Evolutionary conservation across 2,888 invertebrate genomes (phyloP).

Genomic region (Gortyna flavago): DNA sequence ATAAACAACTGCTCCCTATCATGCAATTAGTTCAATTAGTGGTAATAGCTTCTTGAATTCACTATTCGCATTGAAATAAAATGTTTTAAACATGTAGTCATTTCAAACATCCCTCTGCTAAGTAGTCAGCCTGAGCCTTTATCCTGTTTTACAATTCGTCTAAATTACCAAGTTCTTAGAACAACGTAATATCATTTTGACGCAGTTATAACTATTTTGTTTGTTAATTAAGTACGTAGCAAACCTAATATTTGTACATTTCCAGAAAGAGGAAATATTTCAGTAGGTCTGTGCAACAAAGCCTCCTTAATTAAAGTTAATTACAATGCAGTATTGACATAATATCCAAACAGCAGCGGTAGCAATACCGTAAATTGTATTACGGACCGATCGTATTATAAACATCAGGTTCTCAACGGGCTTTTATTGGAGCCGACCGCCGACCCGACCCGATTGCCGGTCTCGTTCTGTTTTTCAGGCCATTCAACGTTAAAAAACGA

Average conservation of each 20-base stretch:
- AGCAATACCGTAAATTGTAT: conserved; percentile 38
- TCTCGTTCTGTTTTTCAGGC: conserved; percentile 78
- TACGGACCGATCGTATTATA: conserved; percentile 47
- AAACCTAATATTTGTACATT: conserved; percentile 7
- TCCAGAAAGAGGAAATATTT: conserved; percentile 20
- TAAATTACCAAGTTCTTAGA: background rate
- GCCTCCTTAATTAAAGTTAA: conserved; percentile 49
- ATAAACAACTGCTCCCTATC: conserved; percentile 35
- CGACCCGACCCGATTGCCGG: conserved; percentile 70
- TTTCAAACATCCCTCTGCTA: background rate
- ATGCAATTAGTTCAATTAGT: conserved; percentile 37
- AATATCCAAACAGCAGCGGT: conserved; percentile 35
- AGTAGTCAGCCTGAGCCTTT: background rate
- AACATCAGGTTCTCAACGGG: conserved; percentile 46
- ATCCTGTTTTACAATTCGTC: background rate
- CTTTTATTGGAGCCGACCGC: conserved; percentile 62
- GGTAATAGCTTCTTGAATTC: conserved; percentile 13
- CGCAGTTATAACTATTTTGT: background rate
- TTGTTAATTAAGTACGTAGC: conserved; percentile 7
- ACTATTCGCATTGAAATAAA: conserved; percentile 17
- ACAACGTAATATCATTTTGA: background rate
- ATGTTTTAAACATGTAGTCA: background rate
- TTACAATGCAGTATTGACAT: conserved; percentile 48
- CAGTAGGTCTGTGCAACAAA: conserved; percentile 2
- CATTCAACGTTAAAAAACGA: conserved; percentile 77